These are phyloP conservation scores for Orchesella cincta DNA, from an alignment of 1,140 invertebrate species.

Conservation along the genomic window DNA sequence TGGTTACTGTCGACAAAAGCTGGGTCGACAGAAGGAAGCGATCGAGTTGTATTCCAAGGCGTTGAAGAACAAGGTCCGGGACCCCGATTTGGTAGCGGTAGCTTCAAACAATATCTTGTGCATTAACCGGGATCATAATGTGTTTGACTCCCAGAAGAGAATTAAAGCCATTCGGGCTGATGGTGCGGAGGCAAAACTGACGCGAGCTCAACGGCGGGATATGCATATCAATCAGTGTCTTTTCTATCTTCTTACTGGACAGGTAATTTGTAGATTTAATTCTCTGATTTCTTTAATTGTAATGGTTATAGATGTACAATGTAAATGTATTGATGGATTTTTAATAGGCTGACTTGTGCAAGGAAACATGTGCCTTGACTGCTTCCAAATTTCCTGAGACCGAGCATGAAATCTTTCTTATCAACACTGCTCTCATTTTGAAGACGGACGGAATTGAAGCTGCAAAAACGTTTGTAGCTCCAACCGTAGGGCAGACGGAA, in stretches of 20 bases:
- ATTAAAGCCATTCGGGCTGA: conserved; percentile 86
- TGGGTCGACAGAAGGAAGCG: conserved; percentile 61
- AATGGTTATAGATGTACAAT: neutral
- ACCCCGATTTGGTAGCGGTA: conserved; percentile 83
- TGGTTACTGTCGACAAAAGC: conserved; percentile 81
- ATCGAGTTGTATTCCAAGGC: conserved; percentile 76
- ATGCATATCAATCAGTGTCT: conserved; percentile 90
- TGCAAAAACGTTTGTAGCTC: conserved; percentile 63
- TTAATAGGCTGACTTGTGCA: conserved; percentile 74
- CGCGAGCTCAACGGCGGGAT: conserved; percentile 71
- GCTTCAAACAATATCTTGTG: conserved; percentile 91
- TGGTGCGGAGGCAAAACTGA: conserved; percentile 81
- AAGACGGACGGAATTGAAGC: conserved; percentile 75
- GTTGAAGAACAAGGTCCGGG: conserved; percentile 65
- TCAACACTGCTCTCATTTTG: conserved; percentile 70
- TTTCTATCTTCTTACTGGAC: conserved; percentile 82
- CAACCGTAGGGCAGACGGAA: conserved; percentile 60
- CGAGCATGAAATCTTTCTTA: conserved; percentile 64
- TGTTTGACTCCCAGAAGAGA: conserved; percentile 95
- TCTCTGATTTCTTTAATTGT: neutral
- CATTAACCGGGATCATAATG: conserved; percentile 90
- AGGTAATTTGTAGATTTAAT: conserved; percentile 65
- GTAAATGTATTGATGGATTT: neutral
- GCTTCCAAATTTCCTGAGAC: conserved; percentile 67
- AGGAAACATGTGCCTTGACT: conserved; percentile 71